Evolutionary conservation across 2,797 vertebrate species (phyloP).

Genomic region (Parotocinclus haroldoi): DNA sequence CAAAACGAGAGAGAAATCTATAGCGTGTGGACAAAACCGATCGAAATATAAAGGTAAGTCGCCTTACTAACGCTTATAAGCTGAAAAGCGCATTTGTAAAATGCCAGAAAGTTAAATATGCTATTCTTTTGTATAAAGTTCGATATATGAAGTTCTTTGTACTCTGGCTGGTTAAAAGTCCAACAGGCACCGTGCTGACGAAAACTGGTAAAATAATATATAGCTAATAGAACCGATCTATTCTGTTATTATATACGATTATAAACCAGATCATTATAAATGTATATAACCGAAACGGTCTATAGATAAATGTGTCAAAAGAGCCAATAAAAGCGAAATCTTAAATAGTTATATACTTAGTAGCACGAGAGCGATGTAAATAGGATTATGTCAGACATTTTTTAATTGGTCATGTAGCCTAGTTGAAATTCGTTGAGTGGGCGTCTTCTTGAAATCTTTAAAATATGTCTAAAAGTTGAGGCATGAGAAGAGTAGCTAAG

Average conservation of each 20-base stretch:
- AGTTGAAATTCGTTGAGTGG: constrained; percentile 30
- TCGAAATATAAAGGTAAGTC: constrained; percentile 27
- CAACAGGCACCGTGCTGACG: too few relatives aligned
- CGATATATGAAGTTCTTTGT: too few relatives aligned
- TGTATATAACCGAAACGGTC: too few relatives aligned
- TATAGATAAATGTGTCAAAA: too few relatives aligned
- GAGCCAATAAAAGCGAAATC: not conserved
- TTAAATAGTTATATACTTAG: not conserved
- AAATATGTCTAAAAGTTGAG: constrained; percentile 38
- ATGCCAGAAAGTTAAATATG: too few relatives aligned
- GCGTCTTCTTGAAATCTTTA: constrained; percentile 42
- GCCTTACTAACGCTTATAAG: too few relatives aligned
- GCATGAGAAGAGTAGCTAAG: constrained; percentile 1
- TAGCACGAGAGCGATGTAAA: not conserved
- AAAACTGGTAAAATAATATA: too few relatives aligned
- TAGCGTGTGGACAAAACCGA: not conserved
- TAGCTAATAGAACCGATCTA: too few relatives aligned
- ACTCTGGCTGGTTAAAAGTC: too few relatives aligned
- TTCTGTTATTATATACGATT: too few relatives aligned
- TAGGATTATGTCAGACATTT: not conserved
- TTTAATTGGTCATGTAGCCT: constrained; percentile 35
- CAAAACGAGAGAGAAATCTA: not conserved
- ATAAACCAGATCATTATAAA: too few relatives aligned
- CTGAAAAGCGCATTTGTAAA: not conserved
- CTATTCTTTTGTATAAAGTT: too few relatives aligned